A percentile compares a stretch with the other conserved stretches of the same genome.
phyloP scores from a whole-genome alignment of 2,888 invertebrate species.

The Eupithecia subumbrata region DNA sequence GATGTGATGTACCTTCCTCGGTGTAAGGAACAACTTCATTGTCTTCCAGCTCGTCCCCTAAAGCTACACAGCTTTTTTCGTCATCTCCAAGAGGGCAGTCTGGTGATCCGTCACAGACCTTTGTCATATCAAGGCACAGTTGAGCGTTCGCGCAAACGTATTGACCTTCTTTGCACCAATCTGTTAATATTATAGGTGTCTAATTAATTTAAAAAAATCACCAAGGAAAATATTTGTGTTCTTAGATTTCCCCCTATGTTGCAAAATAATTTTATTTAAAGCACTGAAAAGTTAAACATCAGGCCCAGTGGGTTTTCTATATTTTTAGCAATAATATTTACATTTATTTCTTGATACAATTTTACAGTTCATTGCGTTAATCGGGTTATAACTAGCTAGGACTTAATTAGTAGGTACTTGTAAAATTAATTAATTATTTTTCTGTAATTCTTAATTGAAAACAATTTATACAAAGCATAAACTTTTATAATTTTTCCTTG shows the following conservation, averaged over 20 bases:
- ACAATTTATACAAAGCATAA: too few species aligned
- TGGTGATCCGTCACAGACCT: slow-evolving; percentile 88
- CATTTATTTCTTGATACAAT: neutral
- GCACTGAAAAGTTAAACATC: neutral
- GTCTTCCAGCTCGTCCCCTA: slow-evolving; percentile 82
- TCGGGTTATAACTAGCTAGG: neutral
- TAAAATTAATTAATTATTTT: neutral
- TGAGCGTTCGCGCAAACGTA: slow-evolving; percentile 90
- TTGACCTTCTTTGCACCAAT: slow-evolving; percentile 89
- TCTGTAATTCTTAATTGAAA: too few species aligned
- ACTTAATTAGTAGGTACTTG: neutral
- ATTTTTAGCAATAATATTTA: neutral
- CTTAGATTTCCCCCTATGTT: neutral
- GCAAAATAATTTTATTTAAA: neutral
- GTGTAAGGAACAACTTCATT: slow-evolving; percentile 86
- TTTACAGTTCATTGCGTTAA: neutral
- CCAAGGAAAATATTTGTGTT: neutral
- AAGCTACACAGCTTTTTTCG: slow-evolving; percentile 89
- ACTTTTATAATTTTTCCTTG: too few species aligned
- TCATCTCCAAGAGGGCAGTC: slow-evolving; percentile 91
- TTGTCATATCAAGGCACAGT: slow-evolving; percentile 86
- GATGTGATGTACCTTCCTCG: slow-evolving; percentile 78
- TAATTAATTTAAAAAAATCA: too few species aligned
- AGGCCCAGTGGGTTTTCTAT: neutral
- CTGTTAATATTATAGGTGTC: slow-evolving; percentile 68